Base-by-base conservation (phyloP, 2,113 vertebrate species). In the Pitta sordida region DNA sequence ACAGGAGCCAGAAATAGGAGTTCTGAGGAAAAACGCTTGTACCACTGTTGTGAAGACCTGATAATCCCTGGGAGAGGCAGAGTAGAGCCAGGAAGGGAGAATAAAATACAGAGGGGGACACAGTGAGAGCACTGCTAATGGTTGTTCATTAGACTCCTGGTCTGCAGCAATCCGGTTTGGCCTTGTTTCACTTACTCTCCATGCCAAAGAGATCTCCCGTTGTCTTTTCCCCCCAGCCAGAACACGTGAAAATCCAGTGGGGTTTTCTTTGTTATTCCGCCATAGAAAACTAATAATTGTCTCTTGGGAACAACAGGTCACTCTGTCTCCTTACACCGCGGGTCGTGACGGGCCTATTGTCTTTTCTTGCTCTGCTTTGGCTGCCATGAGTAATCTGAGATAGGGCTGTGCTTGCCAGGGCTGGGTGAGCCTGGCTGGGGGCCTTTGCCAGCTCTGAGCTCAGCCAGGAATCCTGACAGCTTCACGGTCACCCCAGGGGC, bases 391-490 rank as follows among this genome's bases (percentile, higher is more conserved):
- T 94, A 95, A 97, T 94, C 49, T 59, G 51, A 91, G 70, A 64
- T 22, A 78, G 83, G 26, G 82, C 88, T 93, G 94, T 95, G 91
- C 91, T 88, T 82, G 90, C 90, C 94, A 89, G 81, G 96, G 83
- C 88, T 94, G 83, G 63, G 69, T 86, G 80, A 93, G 93, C 65
- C 79, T 95, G 78, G 39, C 67, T 77, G 74, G 62, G 15, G 48
- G 56, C 56, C 46, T 91, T n/a, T 93, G 96, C 96, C 97, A 97
- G 86, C 86, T 88, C 91, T 96, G 94, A 97, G 92, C 91, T 97
- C 93, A 96, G 82, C 22, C 62, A 91, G 36, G 67, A 87, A 74
- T 80, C 78, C 78, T 83, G 82, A 79, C 77, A 86, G 65, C 74
- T 83, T 88, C 70, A 39, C 76, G 70, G 69, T 69, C 83, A 68